Evolutionary conservation across 2,888 invertebrate species (phyloP), one percentile per base, ranked within the genome.

Genomic region (Apeira syringaria): DNA sequence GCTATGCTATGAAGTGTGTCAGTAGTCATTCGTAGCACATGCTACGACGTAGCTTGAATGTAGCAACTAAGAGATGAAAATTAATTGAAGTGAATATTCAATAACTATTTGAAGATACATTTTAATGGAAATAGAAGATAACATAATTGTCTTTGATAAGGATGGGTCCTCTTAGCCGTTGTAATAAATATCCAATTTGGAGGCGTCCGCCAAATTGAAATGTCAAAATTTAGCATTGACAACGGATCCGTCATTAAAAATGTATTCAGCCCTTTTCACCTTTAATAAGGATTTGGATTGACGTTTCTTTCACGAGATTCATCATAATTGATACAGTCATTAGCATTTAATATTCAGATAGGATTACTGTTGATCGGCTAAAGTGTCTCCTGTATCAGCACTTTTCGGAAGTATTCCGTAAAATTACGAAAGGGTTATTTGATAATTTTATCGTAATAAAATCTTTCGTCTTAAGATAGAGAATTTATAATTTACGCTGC

Each of bases 271-370:
- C 36, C 18, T 27, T 42, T 37, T 24, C 37, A 11, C 31, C 7
- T 42, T 40, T 42, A 42, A 47, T 47, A 35, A 47, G 33, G 34
- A 47, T 34, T 38, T 31, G 37, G 42, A 42, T 47, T 47, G 47
- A 47, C 41, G 33, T 35, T 46, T 46, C 28, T 20, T 35, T 39
- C 26, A 31, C 34, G 32, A 37, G 29, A 41, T 38, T 33, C 33
- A 20, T 47, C 41, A 47, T 37, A 41, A 41, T 47, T 42, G 47
- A 30, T 33, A 27, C n/a, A 26, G 34, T 10, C 33, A 37, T 33
- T 43, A 44, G 31, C 18, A 17, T 31, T 37, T 38, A 17, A 38
- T 38, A 31, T 31, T 38, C 29, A 44, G 32, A 8, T 15, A 8
- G 29, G 44, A 44, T 44, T 33, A 38, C 7, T 15, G 27, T 24